These are phyloP conservation scores for Netelia fuscicornis DNA, from an alignment of 2,888 invertebrate species.

Conservation along the genomic window DNA sequence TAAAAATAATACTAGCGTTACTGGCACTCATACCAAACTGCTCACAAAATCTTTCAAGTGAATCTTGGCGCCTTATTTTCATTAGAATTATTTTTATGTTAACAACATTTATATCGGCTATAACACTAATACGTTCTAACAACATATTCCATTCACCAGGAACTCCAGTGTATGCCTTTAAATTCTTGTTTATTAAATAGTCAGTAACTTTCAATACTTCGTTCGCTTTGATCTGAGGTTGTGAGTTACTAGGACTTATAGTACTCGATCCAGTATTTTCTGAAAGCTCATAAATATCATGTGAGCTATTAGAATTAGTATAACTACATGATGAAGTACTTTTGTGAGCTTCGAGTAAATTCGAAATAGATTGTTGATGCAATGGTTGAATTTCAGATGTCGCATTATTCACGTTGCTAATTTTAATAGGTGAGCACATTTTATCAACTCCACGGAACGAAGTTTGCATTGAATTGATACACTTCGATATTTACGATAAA, in stretches of 20 bases:
- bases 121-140: conserved; percentile 53
- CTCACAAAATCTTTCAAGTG: conserved; percentile 62
- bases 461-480: conserved; percentile 46
- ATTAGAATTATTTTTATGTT: conserved; percentile 57
- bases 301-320: conserved; percentile 41
- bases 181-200: conserved; percentile 50
- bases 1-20: conserved; percentile 61
- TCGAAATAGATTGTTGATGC: conserved; percentile 33
- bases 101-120: conserved; percentile 45
- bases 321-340: conserved; percentile 42
- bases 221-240: conserved; percentile 25
- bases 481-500: conserved; percentile 50
- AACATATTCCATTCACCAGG: conserved; percentile 48
- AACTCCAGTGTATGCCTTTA: conserved; percentile 55
- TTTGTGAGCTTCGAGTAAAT: conserved; percentile 45
- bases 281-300: conserved; percentile 49
- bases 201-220: conserved; percentile 48
- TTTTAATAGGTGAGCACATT: conserved; percentile 52
- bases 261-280: conserved; percentile 38
- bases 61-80: conserved; percentile 63
- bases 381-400: conserved; percentile 32
- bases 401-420: conserved; percentile 5
- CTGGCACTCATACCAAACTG: conserved; percentile 62
- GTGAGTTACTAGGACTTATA: conserved; percentile 45
- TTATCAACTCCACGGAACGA: conserved; percentile 23